A percentile compares a stretch with the other conserved stretches of the same genome.
phyloP scores from a whole-genome alignment of 1,140 invertebrate species.

The Nebria ingens region DNA sequence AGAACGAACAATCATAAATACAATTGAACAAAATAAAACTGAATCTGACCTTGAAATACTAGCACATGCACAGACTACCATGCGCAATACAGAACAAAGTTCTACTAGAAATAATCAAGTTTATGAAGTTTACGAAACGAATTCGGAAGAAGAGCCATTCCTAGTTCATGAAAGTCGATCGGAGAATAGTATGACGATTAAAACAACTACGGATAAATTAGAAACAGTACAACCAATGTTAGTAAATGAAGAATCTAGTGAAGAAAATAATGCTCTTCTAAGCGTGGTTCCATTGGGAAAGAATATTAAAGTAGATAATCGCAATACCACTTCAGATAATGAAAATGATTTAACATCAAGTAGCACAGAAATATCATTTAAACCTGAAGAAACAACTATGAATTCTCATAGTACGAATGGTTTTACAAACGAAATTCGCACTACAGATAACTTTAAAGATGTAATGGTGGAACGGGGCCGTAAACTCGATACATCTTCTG shows the following conservation, averaged over 20 bases:
- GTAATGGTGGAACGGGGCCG: neutral
- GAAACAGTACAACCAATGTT: neutral
- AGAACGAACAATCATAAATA: conserved; percentile 1
- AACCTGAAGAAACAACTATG: neutral
- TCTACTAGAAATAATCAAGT: too few species aligned
- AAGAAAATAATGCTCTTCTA: neutral
- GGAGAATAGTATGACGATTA: too few species aligned
- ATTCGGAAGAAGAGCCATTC: too few species aligned
- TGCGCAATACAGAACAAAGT: neutral
- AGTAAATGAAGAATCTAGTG: neutral
- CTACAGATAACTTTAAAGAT: neutral
- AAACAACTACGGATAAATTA: neutral
- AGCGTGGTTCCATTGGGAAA: neutral
- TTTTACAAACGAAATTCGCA: neutral
- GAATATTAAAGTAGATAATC: neutral
- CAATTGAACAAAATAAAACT: neutral
- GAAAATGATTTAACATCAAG: neutral
- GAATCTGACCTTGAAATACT: too few species aligned
- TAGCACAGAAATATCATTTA: neutral
- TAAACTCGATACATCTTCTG: conserved; percentile 3
- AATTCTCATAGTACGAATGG: neutral
- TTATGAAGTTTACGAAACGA: too few species aligned
- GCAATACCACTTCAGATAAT: neutral
- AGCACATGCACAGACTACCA: too few species aligned
- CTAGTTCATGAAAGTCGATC: too few species aligned